phyloP scores from a whole-genome alignment of 2,888 invertebrate species.

The Plutella xylostella region DNA sequence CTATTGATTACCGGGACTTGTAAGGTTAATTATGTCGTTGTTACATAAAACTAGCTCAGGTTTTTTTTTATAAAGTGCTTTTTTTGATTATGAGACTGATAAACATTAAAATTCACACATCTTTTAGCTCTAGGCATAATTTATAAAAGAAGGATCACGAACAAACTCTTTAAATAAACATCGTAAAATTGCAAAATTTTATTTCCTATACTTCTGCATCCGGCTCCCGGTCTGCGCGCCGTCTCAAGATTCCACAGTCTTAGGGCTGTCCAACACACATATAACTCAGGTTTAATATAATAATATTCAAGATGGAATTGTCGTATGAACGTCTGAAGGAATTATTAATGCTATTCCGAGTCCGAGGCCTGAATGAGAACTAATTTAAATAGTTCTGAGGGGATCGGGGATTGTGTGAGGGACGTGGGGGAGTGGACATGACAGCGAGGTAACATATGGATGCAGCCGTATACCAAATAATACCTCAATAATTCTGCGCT shows the following conservation, averaged over 20 bases:
- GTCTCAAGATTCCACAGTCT: conserved; percentile 41
- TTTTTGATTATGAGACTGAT: no score
- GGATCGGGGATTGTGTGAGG: conserved; percentile 12
- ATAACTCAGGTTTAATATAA: conserved; percentile 43
- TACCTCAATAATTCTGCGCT: conserved; percentile 18
- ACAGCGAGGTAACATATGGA: not conserved
- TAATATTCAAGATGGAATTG: conserved; percentile 52
- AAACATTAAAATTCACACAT: no score
- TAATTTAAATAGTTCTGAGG: conserved; percentile 47
- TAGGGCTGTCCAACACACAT: conserved; percentile 58
- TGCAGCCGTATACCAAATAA: not conserved
- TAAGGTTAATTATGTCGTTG: no score
- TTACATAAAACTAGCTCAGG: no score
- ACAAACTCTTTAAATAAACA: no score
- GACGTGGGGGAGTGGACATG: not conserved
- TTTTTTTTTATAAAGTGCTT: no score
- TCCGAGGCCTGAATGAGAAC: conserved; percentile 31
- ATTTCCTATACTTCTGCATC: not conserved
- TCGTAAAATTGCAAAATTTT: no score
- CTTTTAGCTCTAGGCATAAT: no score
- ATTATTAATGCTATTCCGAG: conserved; percentile 59
- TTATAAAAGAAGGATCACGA: no score
- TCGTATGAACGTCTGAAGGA: conserved; percentile 63
- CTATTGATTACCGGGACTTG: no score
- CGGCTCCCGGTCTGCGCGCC: conserved; percentile 34